phyloP scores from a whole-genome alignment of 2,888 invertebrate genomes.

The Sarcophaga caerulescens region DNA sequence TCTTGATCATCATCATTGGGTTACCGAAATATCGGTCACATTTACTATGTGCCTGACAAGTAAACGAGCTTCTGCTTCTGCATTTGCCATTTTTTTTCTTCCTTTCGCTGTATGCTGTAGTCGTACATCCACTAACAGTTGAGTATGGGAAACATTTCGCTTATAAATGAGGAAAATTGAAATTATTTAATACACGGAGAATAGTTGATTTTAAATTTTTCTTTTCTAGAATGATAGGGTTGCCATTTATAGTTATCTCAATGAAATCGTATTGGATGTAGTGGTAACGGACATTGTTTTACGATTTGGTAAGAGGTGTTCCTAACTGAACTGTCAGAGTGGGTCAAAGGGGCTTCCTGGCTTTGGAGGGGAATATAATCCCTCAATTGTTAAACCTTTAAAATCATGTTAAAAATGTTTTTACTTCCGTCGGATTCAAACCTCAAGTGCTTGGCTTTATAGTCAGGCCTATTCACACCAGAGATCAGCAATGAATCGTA shows the following conservation, averaged over 20 bases:
- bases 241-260: too few relatives aligned
- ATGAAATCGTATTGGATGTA: too few relatives aligned
- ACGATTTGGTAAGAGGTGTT: too few relatives aligned
- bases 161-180: background rate
- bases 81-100: constrained; percentile 29
- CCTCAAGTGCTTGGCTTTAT: too few relatives aligned
- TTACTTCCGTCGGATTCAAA: too few relatives aligned
- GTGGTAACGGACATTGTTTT: too few relatives aligned
- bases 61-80: constrained; percentile 66
- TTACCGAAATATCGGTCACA: constrained; percentile 63
- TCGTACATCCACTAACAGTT: background rate
- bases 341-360: too few relatives aligned
- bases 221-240: background rate
- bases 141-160: background rate
- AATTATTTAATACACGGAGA: background rate
- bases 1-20: constrained; percentile 27
- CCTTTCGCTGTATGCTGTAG: constrained; percentile 30
- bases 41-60: constrained; percentile 62
- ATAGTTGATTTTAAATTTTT: background rate
- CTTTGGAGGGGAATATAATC: too few relatives aligned
- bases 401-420: too few relatives aligned
- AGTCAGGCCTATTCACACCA: too few relatives aligned
- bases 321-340: too few relatives aligned
- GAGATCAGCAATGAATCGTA: too few relatives aligned
- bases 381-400: constrained; percentile 83